Conservation (phyloP, 1,140 invertebrate genomes). For the Conus betulinus region DNA sequence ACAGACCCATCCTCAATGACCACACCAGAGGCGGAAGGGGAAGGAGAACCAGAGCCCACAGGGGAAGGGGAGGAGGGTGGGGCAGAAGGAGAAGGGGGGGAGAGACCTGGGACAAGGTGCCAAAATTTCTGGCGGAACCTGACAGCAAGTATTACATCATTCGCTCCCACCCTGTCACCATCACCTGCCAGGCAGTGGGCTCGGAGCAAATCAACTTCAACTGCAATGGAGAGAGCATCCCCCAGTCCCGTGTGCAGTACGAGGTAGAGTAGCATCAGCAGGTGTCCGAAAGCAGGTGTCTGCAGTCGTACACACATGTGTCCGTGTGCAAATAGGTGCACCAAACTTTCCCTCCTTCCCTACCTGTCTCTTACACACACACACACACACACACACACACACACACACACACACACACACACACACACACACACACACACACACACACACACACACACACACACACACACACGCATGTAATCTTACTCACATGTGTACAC, state of each 20-base stretch:
- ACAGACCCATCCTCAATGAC: too few relatives aligned
- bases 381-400: too few relatives aligned
- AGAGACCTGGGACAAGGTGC: background rate
- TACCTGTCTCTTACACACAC: too few relatives aligned
- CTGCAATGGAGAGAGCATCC: conserved; percentile 11
- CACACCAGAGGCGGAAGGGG: background rate
- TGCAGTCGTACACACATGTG: too few relatives aligned
- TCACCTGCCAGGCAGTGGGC: conserved; percentile 20
- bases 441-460: too few relatives aligned
- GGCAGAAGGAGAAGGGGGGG: background rate
- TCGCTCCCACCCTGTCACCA: conserved; percentile 13
- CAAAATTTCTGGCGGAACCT: conserved; percentile 16
- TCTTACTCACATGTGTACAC: too few relatives aligned
- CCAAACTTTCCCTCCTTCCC: too few relatives aligned
- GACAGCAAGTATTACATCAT: conserved; percentile 26
- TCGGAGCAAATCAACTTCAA: conserved; percentile 24
- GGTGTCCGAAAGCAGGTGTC: too few relatives aligned
- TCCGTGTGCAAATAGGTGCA: too few relatives aligned
- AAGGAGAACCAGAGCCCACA: background rate
- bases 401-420: too few relatives aligned
- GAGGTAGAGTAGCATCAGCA: background rate
- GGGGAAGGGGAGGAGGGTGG: background rate
- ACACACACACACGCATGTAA: too few relatives aligned
- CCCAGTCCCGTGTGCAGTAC: conserved; percentile 20
- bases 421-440: too few relatives aligned